phyloP scores from a whole-genome alignment of 2,888 invertebrate species.

The Chrysodeixis includens region DNA sequence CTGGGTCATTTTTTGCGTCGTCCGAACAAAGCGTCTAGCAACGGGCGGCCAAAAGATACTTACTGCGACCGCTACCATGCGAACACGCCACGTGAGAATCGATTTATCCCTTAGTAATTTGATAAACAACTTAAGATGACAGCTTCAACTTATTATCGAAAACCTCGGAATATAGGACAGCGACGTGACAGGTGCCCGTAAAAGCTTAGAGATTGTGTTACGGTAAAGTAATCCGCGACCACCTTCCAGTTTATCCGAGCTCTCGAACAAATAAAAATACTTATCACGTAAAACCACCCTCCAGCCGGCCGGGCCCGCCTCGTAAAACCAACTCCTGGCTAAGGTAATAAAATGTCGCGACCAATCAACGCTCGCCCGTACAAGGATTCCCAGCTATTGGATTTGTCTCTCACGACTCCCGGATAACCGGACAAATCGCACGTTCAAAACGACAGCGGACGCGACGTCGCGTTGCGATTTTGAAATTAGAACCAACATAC shows the following conservation, averaged over 20 bases:
- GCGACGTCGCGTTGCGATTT: constrained; percentile 41
- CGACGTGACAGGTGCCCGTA: constrained; percentile 69
- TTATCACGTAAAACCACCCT: constrained; percentile 76
- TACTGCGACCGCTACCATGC: constrained; percentile 32
- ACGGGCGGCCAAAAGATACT: constrained; percentile 50
- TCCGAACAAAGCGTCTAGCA: constrained; percentile 64
- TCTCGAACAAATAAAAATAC: constrained; percentile 80
- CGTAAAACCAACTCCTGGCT: constrained; percentile 62
- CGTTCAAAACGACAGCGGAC: constrained; percentile 38
- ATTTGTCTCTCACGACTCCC: constrained; percentile 61
- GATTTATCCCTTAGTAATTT: constrained; percentile 49
- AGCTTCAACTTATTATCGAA: constrained; percentile 29
- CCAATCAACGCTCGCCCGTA: constrained; percentile 68
- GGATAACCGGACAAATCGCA: constrained; percentile 59
- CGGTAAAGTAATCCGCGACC: constrained; percentile 69
- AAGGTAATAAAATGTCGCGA: constrained; percentile 71
- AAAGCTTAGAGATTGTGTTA: constrained; percentile 76
- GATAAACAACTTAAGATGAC: constrained; percentile 35
- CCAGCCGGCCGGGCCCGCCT: constrained; percentile 54
- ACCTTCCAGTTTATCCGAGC: constrained; percentile 69
- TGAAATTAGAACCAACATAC: constrained; percentile 55
- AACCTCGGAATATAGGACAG: constrained; percentile 46
- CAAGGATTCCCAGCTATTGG: constrained; percentile 64
- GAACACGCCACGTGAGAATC: constrained; percentile 42
- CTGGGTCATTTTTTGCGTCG: constrained; percentile 81